Conservation (phyloP, 2,113 vertebrate species). For the Malaclemys terrapin region DNA sequence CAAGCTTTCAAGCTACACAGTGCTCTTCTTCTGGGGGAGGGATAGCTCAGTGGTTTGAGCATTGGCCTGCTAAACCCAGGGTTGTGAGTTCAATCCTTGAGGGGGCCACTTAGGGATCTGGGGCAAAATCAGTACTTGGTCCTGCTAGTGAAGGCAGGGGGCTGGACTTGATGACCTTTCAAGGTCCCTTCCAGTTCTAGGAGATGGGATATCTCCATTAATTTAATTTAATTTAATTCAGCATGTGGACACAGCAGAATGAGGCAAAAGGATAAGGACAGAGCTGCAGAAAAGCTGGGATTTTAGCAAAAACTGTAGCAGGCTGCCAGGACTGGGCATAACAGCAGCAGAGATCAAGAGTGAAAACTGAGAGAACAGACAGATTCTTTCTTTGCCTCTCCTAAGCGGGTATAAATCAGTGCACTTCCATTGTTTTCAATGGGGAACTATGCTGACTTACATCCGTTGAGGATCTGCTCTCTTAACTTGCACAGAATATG, state of each 20-base stretch:
- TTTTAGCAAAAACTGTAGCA: neutral
- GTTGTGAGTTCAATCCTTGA: too few species aligned
- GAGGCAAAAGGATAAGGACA: neutral
- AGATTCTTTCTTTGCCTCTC: neutral
- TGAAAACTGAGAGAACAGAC: neutral
- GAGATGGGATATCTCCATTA: too few species aligned
- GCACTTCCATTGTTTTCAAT: neutral
- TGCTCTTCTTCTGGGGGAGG: too few species aligned
- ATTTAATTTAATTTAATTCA: too few species aligned
- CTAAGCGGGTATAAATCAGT: neutral
- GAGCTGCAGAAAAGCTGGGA: neutral
- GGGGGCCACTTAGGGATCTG: too few species aligned
- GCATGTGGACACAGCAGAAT: neutral
- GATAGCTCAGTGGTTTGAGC: too few species aligned
- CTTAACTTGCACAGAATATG: neutral
- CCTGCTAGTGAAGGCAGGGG: too few species aligned
- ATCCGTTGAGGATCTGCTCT: neutral
- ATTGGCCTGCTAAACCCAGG: too few species aligned
- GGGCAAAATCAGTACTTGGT: too few species aligned
- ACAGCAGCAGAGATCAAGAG: neutral
- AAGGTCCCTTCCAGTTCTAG: too few species aligned
- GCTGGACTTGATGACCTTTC: too few species aligned
- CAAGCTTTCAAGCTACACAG: neutral
- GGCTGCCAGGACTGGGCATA: neutral
- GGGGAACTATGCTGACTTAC: neutral